phyloP scores from a whole-genome alignment of 1,140 invertebrate species.

The Littorina saxatilis region DNA sequence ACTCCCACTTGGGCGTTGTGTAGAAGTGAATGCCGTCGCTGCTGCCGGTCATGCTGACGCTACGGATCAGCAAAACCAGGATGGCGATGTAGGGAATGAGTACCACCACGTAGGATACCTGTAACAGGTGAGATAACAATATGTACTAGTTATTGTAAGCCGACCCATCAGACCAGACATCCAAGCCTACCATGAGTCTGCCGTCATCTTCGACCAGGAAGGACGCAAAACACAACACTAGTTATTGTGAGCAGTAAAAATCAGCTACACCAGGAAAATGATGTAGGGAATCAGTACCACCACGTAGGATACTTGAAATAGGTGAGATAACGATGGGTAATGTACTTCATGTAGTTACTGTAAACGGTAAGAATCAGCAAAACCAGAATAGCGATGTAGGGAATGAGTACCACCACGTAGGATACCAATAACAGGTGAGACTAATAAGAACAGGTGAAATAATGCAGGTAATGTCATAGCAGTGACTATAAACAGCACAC shows the following conservation, averaged over 20 bases:
- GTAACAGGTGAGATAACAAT: conserved; percentile 26
- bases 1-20: conserved; percentile 72
- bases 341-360: no score
- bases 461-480: no score
- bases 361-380: conserved; percentile 90
- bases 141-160: no score
- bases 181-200: no score
- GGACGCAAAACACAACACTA: no score
- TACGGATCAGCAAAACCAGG: conserved; percentile 90
- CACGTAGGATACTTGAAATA: conserved; percentile 69
- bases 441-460: no score
- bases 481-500: no score
- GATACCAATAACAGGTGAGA: conserved; percentile 56
- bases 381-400: conserved; percentile 93
- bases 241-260: no score
- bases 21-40: conserved; percentile 87
- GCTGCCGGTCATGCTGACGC: conserved; percentile 93
- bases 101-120: conserved; percentile 84
- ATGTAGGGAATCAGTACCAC: conserved; percentile 95
- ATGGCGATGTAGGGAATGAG: conserved; percentile 94
- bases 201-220: no score
- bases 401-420: conserved; percentile 89
- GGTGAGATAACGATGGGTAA: conserved; percentile 93
- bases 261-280: conserved; percentile 91
- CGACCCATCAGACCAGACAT: background rate